These are phyloP conservation scores for Drosophila pachea DNA, from an alignment of 1,140 invertebrate genomes.

Conservation along the genomic window DNA sequence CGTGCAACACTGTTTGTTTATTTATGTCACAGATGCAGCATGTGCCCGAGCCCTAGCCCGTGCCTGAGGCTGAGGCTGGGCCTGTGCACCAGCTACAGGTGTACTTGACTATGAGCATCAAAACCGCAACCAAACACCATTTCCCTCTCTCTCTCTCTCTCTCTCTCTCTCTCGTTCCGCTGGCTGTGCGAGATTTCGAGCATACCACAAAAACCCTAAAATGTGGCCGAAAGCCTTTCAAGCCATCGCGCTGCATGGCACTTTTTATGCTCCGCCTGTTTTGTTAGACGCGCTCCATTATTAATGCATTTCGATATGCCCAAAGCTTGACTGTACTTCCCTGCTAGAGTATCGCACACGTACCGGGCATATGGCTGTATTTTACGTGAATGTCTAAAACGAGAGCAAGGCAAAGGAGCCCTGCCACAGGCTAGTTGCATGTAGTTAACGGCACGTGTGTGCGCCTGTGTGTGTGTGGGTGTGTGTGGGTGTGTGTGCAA, in stretches of 20 bases:
- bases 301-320: background rate
- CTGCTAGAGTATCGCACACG: constrained; percentile 42
- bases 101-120: constrained; percentile 8
- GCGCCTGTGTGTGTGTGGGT: constrained; percentile 11
- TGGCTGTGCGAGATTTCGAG: background rate
- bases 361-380: constrained; percentile 53
- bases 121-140: background rate
- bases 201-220: background rate
- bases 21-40: constrained; percentile 58
- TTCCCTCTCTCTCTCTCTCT: no score
- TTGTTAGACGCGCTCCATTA: background rate
- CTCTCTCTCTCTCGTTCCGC: no score
- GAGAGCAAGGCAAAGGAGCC: constrained; percentile 26
- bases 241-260: background rate
- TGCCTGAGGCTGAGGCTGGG: no score
- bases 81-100: constrained; percentile 46
- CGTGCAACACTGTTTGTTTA: constrained; percentile 44
- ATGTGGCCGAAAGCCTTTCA: background rate
- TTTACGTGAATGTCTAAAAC: constrained; percentile 36
- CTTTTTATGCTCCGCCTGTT: background rate
- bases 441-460: constrained; percentile 10
- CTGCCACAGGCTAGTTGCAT: constrained; percentile 23
- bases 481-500: constrained; percentile 24
- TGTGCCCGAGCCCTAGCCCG: constrained; percentile 36
- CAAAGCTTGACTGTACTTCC: constrained; percentile 33